These are phyloP conservation scores for Hofmannophila pseudospretella DNA, from an alignment of 2,888 invertebrate genomes.

Conservation along the genomic window DNA sequence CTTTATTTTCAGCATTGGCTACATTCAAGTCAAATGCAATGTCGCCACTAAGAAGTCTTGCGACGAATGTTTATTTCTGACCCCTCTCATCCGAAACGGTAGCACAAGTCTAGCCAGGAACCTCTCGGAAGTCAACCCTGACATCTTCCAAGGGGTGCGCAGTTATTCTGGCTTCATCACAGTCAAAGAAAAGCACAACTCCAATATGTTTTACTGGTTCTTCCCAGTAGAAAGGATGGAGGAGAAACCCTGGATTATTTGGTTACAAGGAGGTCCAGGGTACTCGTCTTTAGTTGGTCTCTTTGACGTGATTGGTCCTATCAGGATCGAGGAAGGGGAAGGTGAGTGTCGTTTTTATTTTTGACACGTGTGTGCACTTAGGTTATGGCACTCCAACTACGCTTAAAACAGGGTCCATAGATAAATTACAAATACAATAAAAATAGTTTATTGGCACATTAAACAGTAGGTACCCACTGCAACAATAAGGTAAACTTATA, in stretches of 20 bases:
- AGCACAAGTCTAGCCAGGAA: constrained; percentile 19
- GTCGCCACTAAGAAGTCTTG: not conserved
- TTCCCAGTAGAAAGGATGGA: constrained; percentile 81
- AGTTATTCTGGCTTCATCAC: constrained; percentile 74
- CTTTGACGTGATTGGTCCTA: constrained; percentile 81
- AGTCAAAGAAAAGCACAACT: constrained; percentile 85
- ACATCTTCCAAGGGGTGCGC: constrained; percentile 31
- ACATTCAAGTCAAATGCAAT: not conserved
- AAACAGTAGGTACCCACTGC: too few species aligned
- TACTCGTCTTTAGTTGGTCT: constrained; percentile 77
- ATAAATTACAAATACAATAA: too few species aligned
- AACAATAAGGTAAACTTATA: too few species aligned
- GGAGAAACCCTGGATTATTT: constrained; percentile 75
- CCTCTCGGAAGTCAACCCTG: constrained; percentile 26
- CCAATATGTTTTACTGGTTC: constrained; percentile 92
- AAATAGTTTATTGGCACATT: too few species aligned
- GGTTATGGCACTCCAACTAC: constrained; percentile 62
- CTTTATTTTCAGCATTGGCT: not conserved
- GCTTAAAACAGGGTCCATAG: constrained; percentile 53
- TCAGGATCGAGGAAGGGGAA: too few species aligned
- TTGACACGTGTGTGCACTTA: too few species aligned
- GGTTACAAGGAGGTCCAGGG: constrained; percentile 80
- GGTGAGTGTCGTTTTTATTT: too few species aligned
- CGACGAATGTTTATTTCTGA: constrained; percentile 13
- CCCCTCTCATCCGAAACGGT: constrained; percentile 24